Percentiles rank a stretch among this genome's conserved stretches.
These are phyloP conservation scores for Nephrotoma flavescens DNA, from an alignment of 2,888 invertebrate genomes.

Conservation along the genomic window DNA sequence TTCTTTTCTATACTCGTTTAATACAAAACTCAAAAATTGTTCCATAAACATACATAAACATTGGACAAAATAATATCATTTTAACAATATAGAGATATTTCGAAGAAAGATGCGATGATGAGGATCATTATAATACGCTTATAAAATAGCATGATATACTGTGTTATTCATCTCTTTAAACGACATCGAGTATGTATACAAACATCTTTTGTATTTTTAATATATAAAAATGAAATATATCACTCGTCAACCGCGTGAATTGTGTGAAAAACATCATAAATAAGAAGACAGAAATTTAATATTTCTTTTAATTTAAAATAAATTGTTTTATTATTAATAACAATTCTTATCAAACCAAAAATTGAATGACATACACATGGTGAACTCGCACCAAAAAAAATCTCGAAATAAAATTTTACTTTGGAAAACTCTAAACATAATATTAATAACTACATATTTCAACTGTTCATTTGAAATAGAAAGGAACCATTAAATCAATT, in stretches of 20 bases:
- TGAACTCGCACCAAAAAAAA: neutral
- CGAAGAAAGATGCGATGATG: neutral
- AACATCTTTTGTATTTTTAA: neutral
- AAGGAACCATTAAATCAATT: neutral
- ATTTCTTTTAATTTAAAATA: neutral
- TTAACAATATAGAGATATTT: neutral
- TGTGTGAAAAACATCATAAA: neutral
- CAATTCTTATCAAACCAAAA: neutral
- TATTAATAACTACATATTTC: neutral
- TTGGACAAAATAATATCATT: neutral
- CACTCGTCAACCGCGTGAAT: neutral
- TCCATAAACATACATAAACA: neutral
- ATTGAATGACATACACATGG: neutral
- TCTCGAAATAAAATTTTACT: neutral
- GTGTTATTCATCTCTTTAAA: neutral
- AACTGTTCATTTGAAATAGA: neutral
- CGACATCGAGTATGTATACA: neutral
- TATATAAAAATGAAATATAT: neutral
- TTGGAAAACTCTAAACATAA: neutral
- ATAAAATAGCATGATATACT: neutral
- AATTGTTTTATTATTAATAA: neutral
- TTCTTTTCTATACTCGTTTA: neutral
- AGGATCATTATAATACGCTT: neutral
- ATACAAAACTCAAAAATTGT: neutral
- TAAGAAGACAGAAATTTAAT: neutral